Conservation (phyloP, 2,113 vertebrate species). For the Anhinga rufa region DNA sequence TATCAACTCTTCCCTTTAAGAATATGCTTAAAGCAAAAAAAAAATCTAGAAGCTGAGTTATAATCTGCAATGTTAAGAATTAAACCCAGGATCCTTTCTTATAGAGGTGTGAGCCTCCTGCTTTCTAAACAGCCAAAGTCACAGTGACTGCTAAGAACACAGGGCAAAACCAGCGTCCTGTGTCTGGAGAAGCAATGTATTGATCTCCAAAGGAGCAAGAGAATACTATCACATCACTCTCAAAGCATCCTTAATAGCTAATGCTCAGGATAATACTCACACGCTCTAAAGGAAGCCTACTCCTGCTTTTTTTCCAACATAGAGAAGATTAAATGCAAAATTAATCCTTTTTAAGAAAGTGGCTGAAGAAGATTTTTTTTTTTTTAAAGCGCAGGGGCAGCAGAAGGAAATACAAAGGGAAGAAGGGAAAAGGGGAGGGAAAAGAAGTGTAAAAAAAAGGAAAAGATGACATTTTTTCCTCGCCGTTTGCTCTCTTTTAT, state of each 20-base stretch:
- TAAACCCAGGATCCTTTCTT: background rate
- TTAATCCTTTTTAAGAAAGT: background rate
- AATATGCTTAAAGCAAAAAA: background rate
- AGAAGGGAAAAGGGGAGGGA: background rate
- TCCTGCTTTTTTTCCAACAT: background rate
- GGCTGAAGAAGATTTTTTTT: background rate
- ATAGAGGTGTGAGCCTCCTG: background rate
- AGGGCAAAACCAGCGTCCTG: background rate
- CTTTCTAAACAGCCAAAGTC: background rate
- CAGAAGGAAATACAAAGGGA: background rate
- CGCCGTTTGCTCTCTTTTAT: background rate
- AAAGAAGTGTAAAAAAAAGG: background rate
- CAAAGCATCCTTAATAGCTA: background rate
- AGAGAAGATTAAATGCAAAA: background rate
- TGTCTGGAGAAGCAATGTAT: accelerated
- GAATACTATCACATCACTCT: background rate
- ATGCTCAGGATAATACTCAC: background rate
- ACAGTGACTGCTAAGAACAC: background rate
- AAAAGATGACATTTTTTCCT: background rate
- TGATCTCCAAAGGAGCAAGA: background rate
- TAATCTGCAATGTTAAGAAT: background rate
- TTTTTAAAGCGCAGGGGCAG: background rate
- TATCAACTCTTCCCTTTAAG: background rate
- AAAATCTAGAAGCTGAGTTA: background rate
- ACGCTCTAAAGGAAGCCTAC: background rate